Percentiles rank a stretch among this genome's conserved stretches.
Evolutionary conservation across 2,888 invertebrate genomes (phyloP).

Genomic region (Temnothorax unifasciatus): DNA sequence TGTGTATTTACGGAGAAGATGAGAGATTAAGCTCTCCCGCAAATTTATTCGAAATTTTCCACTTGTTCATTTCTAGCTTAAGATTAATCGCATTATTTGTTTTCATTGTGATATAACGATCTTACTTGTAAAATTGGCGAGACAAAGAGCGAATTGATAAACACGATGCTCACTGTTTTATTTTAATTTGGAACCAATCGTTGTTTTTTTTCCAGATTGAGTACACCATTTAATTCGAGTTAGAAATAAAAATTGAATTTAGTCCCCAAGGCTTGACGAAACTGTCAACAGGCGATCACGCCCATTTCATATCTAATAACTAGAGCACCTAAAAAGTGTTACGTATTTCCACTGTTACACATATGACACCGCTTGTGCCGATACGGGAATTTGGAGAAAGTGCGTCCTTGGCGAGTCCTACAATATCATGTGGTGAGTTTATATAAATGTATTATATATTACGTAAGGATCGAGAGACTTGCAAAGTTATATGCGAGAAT

Average conservation of each 20-base stretch:
- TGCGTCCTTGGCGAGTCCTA: conserved; percentile 74
- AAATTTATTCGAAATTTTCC: conserved; percentile 13
- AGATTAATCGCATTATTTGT: neutral
- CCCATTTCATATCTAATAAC: conserved; percentile 58
- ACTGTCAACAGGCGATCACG: neutral
- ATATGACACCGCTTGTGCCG: conserved; percentile 66
- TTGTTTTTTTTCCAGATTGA: neutral
- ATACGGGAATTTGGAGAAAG: conserved; percentile 78
- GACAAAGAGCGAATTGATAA: conserved; percentile 1
- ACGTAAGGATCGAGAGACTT: conserved; percentile 64
- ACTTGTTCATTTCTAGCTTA: neutral
- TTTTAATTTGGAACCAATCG: neutral
- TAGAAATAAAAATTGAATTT: neutral
- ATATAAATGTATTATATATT: conserved; percentile 66
- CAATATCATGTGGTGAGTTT: conserved; percentile 67
- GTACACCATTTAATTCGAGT: neutral
- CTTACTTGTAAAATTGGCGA: neutral
- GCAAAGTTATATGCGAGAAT: conserved; percentile 7
- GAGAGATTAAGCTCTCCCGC: neutral
- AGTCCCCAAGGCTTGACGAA: neutral
- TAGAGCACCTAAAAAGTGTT: conserved; percentile 62
- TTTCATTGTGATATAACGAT: conserved; percentile 5
- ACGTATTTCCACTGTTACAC: conserved; percentile 54
- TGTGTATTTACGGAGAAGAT: neutral
- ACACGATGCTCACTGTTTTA: neutral